These are phyloP conservation scores for Brachypalpus laphriformis DNA, from an alignment of 2,888 invertebrate genomes.

Conservation along the genomic window DNA sequence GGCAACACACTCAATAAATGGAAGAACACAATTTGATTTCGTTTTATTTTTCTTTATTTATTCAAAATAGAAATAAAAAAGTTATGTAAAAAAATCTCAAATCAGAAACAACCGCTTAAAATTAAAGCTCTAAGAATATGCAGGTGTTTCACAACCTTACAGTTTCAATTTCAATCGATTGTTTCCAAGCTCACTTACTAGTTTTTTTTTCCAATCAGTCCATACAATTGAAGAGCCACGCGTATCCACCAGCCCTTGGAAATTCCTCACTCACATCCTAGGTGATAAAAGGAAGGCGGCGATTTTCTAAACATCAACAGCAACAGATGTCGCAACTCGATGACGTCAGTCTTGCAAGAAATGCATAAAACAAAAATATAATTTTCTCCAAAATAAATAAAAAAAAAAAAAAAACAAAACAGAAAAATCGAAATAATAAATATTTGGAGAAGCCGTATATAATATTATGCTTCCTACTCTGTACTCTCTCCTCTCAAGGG, in stretches of 20 bases:
- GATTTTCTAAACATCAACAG: constrained; percentile 22
- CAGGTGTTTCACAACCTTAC: neutral
- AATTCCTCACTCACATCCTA: neutral
- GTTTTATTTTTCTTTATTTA: constrained; percentile 4
- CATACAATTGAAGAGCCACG: neutral
- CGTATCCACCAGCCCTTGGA: neutral
- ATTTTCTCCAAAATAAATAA: constrained; percentile 34
- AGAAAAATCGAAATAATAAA: constrained; percentile 20
- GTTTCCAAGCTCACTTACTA: constrained; percentile 20
- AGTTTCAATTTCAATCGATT: constrained; percentile 8
- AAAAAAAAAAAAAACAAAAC: too few species aligned
- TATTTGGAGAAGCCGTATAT: constrained; percentile 41
- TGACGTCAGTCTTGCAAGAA: constrained; percentile 64
- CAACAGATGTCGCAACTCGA: constrained; percentile 33
- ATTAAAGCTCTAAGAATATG: neutral
- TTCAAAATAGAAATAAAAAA: neutral
- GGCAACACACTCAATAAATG: too few species aligned
- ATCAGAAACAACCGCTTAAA: constrained; percentile 6
- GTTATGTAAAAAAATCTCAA: neutral
- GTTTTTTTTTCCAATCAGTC: constrained; percentile 13
- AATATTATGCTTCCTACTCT: constrained; percentile 41
- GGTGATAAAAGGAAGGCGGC: neutral
- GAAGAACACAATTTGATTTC: neutral
- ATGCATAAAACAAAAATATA: constrained; percentile 62
- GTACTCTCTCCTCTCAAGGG: constrained; percentile 4